Conservation (phyloP, 2,113 vertebrate genomes). For the Diphyllodes magnificus region DNA sequence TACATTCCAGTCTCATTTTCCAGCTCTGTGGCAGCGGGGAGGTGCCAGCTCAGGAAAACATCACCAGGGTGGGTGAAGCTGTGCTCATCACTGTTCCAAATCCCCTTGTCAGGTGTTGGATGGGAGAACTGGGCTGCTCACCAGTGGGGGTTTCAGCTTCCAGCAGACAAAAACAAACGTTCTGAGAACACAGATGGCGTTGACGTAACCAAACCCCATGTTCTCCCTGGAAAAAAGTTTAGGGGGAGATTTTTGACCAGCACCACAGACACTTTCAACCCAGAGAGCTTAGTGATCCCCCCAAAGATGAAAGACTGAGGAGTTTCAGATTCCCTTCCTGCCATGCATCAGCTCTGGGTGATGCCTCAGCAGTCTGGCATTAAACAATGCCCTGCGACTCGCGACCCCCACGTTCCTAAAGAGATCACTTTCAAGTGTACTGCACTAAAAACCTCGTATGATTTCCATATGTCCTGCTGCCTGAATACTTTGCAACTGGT, state of each 20-base stretch:
- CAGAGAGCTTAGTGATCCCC: neutral
- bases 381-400: neutral
- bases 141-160: neutral
- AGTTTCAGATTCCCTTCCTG: neutral
- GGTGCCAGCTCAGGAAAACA: neutral
- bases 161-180: neutral
- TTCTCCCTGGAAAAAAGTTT: neutral
- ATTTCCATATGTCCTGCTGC: conserved; percentile 44
- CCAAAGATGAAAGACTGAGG: neutral
- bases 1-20: neutral
- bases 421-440: conserved; percentile 11
- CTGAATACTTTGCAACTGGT: conserved; percentile 17
- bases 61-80: neutral
- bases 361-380: neutral
- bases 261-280: neutral
- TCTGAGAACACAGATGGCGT: neutral
- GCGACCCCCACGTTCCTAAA: accelerated
- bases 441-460: conserved; percentile 14
- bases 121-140: neutral
- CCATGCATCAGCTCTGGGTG: neutral
- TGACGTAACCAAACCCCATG: neutral
- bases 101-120: neutral
- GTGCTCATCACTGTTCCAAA: neutral
- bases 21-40: neutral
- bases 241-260: neutral